These are phyloP conservation scores for Paedocypris sp. DNA, from an alignment of 2,113 vertebrate genomes.

Conservation along the genomic window DNA sequence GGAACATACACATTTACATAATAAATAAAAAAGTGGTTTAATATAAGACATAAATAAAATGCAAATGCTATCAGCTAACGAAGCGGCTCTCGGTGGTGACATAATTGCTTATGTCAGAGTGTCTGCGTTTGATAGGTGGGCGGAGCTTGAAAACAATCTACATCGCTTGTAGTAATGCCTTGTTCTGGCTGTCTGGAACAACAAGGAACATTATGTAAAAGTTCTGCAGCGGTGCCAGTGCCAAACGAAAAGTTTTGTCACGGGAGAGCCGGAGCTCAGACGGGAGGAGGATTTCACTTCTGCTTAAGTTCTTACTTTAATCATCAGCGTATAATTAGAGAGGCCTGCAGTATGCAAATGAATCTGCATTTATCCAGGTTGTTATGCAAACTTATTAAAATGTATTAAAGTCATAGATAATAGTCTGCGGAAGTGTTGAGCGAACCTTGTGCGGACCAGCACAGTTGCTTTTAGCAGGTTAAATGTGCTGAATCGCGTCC, in stretches of 20 bases:
- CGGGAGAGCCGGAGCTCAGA: conserved; percentile 1
- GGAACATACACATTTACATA: no score
- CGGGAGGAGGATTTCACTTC: conserved; percentile 35
- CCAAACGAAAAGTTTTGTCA: conserved; percentile 31
- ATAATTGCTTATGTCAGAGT: no score
- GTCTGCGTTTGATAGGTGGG: neutral
- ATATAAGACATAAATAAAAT: no score
- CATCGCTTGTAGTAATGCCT: neutral
- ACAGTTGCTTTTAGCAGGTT: conserved; percentile 17
- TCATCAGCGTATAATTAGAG: conserved; percentile 53
- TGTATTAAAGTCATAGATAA: conserved; percentile 54
- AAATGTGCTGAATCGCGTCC: conserved; percentile 35
- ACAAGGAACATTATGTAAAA: conserved; percentile 22
- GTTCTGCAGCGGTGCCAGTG: neutral
- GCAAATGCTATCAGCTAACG: no score
- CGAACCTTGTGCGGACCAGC: no score
- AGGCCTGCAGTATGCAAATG: conserved; percentile 49
- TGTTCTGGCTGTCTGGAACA: conserved; percentile 22
- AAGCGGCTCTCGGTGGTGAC: no score
- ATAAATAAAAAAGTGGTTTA: no score
- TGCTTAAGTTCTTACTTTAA: conserved; percentile 51
- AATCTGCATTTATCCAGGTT: conserved; percentile 43
- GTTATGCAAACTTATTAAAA: conserved; percentile 58
- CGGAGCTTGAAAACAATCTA: conserved; percentile 14
- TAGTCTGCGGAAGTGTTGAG: no score